A percentile compares a stretch with the other conserved stretches of the same genome.
Conservation (phyloP, 2,113 vertebrate genomes). For the Dolichallabes microphthalmus region DNA sequence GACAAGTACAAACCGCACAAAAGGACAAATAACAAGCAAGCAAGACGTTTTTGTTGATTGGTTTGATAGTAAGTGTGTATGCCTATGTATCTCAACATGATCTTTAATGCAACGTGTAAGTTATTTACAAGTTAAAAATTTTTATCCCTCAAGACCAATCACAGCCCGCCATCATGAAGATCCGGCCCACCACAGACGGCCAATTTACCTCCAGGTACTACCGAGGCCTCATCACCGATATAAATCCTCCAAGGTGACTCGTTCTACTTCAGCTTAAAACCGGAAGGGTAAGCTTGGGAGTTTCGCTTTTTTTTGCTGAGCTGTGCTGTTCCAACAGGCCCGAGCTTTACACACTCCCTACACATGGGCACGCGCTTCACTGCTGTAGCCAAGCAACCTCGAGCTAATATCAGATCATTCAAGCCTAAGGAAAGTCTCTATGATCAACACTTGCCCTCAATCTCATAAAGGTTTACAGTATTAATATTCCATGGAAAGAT, state of each 20-base stretch:
- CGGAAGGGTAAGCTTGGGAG: constrained; percentile 12
- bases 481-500: no score
- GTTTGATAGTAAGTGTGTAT: not conserved
- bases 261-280: not conserved
- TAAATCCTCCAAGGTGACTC: not conserved
- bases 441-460: not conserved
- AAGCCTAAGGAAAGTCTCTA: not conserved
- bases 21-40: not conserved
- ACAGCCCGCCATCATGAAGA: no score
- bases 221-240: not conserved
- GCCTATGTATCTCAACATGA: no score
- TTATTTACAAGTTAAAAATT: not conserved
- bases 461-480: not conserved
- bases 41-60: not conserved
- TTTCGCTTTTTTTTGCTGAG: not conserved
- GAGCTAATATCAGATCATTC: not conserved
- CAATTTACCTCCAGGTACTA: not conserved
- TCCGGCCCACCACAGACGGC: not conserved
- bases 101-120: no score
- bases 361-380: not conserved
- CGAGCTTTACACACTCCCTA: not conserved
- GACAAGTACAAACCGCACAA: not conserved
- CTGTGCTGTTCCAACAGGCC: not conserved
- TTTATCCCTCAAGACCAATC: no score
- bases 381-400: not conserved